Conservation (phyloP, 1,140 invertebrate genomes). For the Bathynomus jamesi region DNA sequence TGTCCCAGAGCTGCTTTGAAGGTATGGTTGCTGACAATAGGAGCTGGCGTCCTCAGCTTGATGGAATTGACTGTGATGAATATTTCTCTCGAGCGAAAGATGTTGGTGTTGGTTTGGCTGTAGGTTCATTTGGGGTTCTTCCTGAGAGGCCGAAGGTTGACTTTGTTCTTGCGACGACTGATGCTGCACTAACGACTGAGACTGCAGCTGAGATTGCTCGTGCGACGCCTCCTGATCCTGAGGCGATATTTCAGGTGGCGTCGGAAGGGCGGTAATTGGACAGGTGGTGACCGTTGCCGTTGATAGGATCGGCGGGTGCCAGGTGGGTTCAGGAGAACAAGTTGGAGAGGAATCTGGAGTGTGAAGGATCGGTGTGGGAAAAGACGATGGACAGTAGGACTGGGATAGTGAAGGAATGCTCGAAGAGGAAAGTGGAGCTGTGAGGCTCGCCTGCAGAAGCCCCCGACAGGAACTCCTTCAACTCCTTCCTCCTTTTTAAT, state of each 20-base stretch:
- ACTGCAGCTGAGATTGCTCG: background rate
- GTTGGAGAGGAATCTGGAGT: conserved; percentile 34
- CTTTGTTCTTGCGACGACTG: conserved; percentile 5
- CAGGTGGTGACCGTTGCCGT: conserved; percentile 13
- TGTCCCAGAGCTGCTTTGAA: conserved; percentile 7
- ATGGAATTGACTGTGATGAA: conserved; percentile 11
- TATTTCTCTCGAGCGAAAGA: conserved; percentile 10
- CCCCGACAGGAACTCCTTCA: conserved; percentile 8
- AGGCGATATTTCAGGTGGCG: conserved; percentile 32
- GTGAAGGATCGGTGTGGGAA: conserved; percentile 21
- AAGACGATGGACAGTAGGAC: conserved; percentile 4
- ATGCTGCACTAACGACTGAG: conserved; percentile 1
- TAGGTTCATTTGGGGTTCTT: conserved; percentile 9
- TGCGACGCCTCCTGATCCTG: conserved; percentile 25
- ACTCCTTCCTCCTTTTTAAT: conserved; percentile 14
- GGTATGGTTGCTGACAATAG: background rate
- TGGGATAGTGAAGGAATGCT: background rate
- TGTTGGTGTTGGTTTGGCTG: conserved; percentile 10
- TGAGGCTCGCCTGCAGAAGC: conserved; percentile 31
- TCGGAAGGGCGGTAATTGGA: conserved; percentile 30
- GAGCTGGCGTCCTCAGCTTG: conserved; percentile 13
- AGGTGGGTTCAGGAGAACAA: conserved; percentile 33
- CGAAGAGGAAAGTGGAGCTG: conserved; percentile 14
- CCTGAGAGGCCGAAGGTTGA: conserved; percentile 11
- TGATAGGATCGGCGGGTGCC: conserved; percentile 20